Evolutionary conservation across 2,797 vertebrate genomes (phyloP).

Genomic region (Ctenopoma multispine): DNA sequence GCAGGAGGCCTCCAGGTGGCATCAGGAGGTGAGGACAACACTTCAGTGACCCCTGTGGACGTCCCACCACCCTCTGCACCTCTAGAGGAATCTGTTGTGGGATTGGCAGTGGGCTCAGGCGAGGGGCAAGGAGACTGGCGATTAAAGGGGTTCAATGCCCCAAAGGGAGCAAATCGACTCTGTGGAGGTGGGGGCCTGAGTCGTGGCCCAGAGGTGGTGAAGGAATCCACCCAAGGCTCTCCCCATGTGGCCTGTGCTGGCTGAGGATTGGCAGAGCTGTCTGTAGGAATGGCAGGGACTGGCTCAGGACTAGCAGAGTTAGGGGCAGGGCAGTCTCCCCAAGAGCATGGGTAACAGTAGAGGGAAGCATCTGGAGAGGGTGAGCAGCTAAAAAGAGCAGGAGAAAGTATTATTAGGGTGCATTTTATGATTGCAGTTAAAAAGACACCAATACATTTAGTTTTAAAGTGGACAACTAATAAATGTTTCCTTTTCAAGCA

Average conservation of each 20-base stretch:
- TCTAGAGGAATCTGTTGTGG: constrained; percentile 71
- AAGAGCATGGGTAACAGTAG: constrained; percentile 96
- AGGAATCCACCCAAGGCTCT: constrained; percentile 84
- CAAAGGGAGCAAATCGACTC: constrained; percentile 93
- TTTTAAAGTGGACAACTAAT: not conserved
- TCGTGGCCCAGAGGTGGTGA: constrained; percentile 83
- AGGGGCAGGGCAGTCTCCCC: constrained; percentile 92
- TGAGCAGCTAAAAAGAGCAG: constrained; percentile 82
- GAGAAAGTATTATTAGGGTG: constrained; percentile 14
- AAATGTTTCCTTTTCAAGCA: too few relatives aligned
- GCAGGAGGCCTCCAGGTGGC: constrained; percentile 91
- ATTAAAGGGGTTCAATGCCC: constrained; percentile 93
- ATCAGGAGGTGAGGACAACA: constrained; percentile 69
- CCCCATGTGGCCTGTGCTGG: constrained; percentile 88
- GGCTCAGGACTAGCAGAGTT: constrained; percentile 81
- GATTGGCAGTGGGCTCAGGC: constrained; percentile 72
- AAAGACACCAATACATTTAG: not conserved
- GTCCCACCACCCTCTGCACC: constrained; percentile 87
- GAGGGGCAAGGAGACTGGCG: constrained; percentile 86
- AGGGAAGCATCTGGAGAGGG: constrained; percentile 92
- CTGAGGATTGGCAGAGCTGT: constrained; percentile 77
- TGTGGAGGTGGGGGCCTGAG: constrained; percentile 87
- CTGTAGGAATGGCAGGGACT: constrained; percentile 71
- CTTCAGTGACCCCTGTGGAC: constrained; percentile 80
- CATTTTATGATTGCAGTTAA: not conserved